Base-by-base conservation (phyloP, 2,888 invertebrate genomes). In the Chalcosyrphus nemorum region DNA sequence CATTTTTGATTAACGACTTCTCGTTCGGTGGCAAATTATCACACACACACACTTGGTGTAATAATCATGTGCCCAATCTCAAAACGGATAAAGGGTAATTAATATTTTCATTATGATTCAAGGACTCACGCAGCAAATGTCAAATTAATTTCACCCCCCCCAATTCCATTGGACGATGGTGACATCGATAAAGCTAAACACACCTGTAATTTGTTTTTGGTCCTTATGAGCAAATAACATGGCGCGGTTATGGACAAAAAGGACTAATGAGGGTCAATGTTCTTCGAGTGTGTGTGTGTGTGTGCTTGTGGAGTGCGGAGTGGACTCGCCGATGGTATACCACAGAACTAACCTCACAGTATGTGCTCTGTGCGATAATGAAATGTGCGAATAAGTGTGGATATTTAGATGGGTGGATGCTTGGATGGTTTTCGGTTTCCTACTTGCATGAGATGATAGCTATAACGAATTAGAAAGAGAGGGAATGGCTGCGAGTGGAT, bases 221-320 rank as follows among this genome's bases (percentile, higher is more conserved):
- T 32, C 29, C 43, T 35, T 29, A 11, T 15, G 57, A 52, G 70
- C 45, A 70, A 68, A 75, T 56, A 43, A 50, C 52, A 54, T 47
- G 32, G 17, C 32, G 45, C 38, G 57, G 59, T 66, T 65, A 71
- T 63, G 54, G 54, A 61, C 57, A 61, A 66, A 81, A 78, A 56
- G 45, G 78, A 72, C 66, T 66, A 78, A 78, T 78, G 59, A 78
- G 71, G 38, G 65, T 61, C 72, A 66, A 56, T 61, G 38, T 21
- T 50, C 32, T 27, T 35, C 19, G 41, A 50, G 24, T 57, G 17
- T 45, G 27, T 27, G 21, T 43, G 41, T 13, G 15, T 27, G 17
- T 11, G 27, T 32, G 27, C 19, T n/a, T 21, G n/a, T 59, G 59
- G 13, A 50, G 29, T 50, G 41, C 32, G 41, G 52, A 38, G 15